Base-by-base conservation (phyloP, 2,113 vertebrate species). In the Ailurus styani region DNA sequence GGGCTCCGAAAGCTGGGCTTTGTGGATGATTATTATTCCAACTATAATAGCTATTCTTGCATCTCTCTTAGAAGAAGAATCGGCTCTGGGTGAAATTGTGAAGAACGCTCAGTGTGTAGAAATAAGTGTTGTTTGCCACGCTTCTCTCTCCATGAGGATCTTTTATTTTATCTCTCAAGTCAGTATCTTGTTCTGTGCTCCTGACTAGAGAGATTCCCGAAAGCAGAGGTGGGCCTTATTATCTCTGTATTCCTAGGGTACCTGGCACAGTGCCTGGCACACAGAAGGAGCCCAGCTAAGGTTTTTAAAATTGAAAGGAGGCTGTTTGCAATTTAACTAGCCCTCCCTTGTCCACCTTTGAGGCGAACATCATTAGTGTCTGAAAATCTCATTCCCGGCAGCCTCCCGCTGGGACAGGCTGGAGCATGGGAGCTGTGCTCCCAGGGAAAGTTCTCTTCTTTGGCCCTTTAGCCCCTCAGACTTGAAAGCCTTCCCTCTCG, bases 21-120 rank as follows among this genome's bases (percentile, higher is more conserved):
- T 84, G 79, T 84, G 92, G 55, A 90, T 72, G 87, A 90, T 96
- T 85, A 97, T 96, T 97, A 96, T 98, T 95, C 90, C 55, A 96
- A 77, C 45, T 83, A 94, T 84, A 98, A 97, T 66, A 96, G 87
- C 95, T 84, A 54, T n/a, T 72, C 81, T 96, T 23, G 7, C 12
- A 15, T 93, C 81, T 93, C 52, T 68, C 91, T 79, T 83, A 29
- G 31, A 92, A 96, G 90, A 87, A 95, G 95, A 90, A 62, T 21
- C 62, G 6, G 68, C 75, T 88, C 40, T 18, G 7, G 64, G 84
- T 87, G 52, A 95, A 77, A 95, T 7, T 37, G 87, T 90, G 81
- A 96, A 87, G 91, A 84, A 94, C 68, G 94, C 90, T 84, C 40
- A 34, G 94, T 60, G 17, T 90, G 87, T 4, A 68, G 95, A 70